Evolutionary conservation across 2,888 invertebrate genomes (phyloP).

Genomic region (Lysandra coridon): DNA sequence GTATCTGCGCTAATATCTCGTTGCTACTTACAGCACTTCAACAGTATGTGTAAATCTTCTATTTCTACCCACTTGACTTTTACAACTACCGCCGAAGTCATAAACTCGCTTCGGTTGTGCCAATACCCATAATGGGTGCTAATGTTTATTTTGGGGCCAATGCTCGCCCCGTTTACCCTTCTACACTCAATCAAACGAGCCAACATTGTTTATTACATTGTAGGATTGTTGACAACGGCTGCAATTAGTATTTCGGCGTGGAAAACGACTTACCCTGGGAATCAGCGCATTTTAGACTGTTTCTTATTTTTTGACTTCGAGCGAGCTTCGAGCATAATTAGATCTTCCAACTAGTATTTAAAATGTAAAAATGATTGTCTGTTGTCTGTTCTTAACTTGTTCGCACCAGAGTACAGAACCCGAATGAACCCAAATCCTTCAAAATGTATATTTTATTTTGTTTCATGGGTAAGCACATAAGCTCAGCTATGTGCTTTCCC

Average conservation of each 20-base stretch:
- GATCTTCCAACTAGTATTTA: too few relatives aligned
- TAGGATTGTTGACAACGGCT: background rate
- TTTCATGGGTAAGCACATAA: too few relatives aligned
- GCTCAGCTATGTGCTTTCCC: too few relatives aligned
- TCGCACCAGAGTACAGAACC: too few relatives aligned
- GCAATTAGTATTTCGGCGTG: background rate
- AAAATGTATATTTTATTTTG: too few relatives aligned
- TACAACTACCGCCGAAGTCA: slow-evolving; percentile 55
- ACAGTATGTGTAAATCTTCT: slow-evolving; percentile 65
- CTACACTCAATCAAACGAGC: background rate
- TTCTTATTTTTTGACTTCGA: too few relatives aligned
- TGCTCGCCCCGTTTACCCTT: background rate
- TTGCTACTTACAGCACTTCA: slow-evolving; percentile 34
- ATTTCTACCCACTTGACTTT: slow-evolving; percentile 66
- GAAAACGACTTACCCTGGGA: too few relatives aligned
- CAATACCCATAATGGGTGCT: background rate
- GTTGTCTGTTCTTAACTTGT: too few relatives aligned
- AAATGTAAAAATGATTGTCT: too few relatives aligned
- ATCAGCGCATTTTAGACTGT: too few relatives aligned
- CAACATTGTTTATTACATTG: background rate
- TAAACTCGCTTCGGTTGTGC: background rate
- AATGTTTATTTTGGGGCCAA: slow-evolving; percentile 1
- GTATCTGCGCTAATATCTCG: slow-evolving; percentile 1
- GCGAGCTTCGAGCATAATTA: too few relatives aligned
- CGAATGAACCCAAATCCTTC: too few relatives aligned